Evolutionary conservation across 1,140 invertebrate species (phyloP).

Genomic region (Polyergus mexicanus): DNA sequence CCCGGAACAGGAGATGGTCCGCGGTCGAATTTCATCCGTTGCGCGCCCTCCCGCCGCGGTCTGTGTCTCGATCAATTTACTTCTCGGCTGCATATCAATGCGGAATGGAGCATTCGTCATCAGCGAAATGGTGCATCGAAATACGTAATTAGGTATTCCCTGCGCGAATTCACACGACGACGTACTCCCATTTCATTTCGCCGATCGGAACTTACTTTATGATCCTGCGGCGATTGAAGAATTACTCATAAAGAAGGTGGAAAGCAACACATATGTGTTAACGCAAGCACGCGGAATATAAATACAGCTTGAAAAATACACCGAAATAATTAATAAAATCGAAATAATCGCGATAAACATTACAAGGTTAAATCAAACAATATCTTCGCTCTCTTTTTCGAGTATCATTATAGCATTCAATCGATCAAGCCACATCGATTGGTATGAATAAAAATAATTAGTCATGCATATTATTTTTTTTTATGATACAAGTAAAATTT

Average conservation of each 20-base stretch:
- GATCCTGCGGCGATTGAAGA: not conserved
- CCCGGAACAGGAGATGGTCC: slow-evolving; percentile 64
- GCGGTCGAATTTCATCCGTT: slow-evolving; percentile 73
- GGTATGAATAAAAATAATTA: no score
- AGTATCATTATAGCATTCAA: no score
- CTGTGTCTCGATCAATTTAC: slow-evolving; percentile 77
- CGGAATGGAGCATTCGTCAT: slow-evolving; percentile 69
- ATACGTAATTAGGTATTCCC: slow-evolving; percentile 74
- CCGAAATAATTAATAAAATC: not conserved
- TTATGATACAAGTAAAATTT: no score
- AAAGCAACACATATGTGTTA: not conserved
- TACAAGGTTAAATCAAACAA: not conserved
- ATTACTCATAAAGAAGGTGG: not conserved
- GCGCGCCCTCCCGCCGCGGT: slow-evolving; percentile 2
- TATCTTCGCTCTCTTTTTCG: no score
- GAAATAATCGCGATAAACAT: not conserved
- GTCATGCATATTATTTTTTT: no score
- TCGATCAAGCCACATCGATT: no score
- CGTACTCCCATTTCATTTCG: slow-evolving; percentile 32
- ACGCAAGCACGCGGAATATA: no score
- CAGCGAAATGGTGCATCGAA: slow-evolving; percentile 69
- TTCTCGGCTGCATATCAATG: slow-evolving; percentile 76
- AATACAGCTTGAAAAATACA: not conserved
- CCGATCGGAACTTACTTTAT: slow-evolving; percentile 26
- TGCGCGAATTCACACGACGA: slow-evolving; percentile 54